These are phyloP conservation scores for Arrhopalites spinosus DNA, from an alignment of 2,888 invertebrate genomes.

Conservation along the genomic window DNA sequence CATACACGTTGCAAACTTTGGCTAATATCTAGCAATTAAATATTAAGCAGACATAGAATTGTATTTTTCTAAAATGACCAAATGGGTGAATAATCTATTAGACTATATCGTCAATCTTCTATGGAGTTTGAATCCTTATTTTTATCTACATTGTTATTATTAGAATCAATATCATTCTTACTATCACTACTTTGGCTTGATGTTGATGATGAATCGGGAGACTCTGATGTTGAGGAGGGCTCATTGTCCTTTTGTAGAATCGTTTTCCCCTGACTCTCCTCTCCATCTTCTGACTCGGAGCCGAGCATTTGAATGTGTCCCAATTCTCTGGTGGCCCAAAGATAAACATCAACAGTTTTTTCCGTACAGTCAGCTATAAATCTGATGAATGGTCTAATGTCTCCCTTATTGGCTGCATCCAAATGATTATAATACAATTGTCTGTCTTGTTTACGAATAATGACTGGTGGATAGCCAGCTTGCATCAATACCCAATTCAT, in stretches of 20 bases:
- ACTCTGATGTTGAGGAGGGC: neutral
- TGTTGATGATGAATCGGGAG: neutral
- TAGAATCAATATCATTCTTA: too few species aligned
- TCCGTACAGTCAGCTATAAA: conserved; percentile 94
- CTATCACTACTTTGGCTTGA: neutral
- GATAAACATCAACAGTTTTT: conserved; percentile 81
- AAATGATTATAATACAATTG: conserved; percentile 68
- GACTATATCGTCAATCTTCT: neutral
- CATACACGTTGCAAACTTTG: too few species aligned
- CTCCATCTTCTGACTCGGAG: neutral
- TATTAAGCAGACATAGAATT: too few species aligned
- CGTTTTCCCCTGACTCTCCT: neutral
- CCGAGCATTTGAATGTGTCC: conserved; percentile 31
- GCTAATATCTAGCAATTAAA: too few species aligned
- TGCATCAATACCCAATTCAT: conserved; percentile 97
- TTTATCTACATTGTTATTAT: too few species aligned
- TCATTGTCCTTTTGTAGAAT: conserved; percentile 9
- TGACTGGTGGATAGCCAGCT: conserved; percentile 94
- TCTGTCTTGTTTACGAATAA: conserved; percentile 80
- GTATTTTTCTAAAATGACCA: too few species aligned
- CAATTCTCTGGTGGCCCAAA: conserved; percentile 77
- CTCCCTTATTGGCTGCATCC: conserved; percentile 90
- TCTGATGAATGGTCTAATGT: conserved; percentile 91
- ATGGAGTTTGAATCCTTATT: too few species aligned
- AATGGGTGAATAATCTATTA: too few species aligned